Evolutionary conservation across 1,140 invertebrate genomes (phyloP).

Genomic region (Maconellicoccus hirsutus): DNA sequence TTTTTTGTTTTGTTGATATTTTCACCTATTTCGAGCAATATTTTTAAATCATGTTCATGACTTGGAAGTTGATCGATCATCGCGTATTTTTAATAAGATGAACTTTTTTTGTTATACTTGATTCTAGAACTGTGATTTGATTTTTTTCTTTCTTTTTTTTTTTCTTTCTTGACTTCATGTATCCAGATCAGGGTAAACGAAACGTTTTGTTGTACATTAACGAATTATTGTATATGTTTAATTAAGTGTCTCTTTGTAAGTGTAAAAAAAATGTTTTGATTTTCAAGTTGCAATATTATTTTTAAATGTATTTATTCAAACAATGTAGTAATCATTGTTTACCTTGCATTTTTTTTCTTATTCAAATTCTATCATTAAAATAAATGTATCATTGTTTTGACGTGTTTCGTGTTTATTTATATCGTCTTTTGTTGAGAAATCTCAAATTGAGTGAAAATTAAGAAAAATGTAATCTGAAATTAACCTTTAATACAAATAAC

Average conservation of each 20-base stretch:
- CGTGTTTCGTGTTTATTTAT: neutral
- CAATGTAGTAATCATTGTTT: constrained; percentile 17
- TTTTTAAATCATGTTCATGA: neutral
- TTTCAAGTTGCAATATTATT: constrained; percentile 17
- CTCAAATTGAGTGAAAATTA: neutral
- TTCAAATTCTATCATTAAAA: neutral
- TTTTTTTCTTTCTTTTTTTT: neutral
- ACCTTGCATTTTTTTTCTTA: constrained; percentile 9
- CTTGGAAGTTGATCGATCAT: neutral
- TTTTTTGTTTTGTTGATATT: neutral
- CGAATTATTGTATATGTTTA: neutral
- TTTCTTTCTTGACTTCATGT: neutral
- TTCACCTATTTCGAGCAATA: neutral
- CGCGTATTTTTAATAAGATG: neutral
- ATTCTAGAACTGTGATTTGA: constrained; percentile 16
- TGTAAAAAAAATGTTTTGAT: constrained; percentile 1
- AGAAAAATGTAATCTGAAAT: neutral
- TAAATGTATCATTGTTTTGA: neutral
- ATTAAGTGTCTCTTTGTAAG: neutral
- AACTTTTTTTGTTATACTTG: constrained; percentile 6
- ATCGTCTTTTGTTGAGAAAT: too few relatives aligned
- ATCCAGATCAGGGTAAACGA: neutral
- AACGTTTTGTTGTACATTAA: constrained; percentile 13
- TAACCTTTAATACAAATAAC: neutral
- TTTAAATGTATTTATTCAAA: neutral